Conservation (phyloP, 2,113 vertebrate species). For the Stigmatopora argus region DNA sequence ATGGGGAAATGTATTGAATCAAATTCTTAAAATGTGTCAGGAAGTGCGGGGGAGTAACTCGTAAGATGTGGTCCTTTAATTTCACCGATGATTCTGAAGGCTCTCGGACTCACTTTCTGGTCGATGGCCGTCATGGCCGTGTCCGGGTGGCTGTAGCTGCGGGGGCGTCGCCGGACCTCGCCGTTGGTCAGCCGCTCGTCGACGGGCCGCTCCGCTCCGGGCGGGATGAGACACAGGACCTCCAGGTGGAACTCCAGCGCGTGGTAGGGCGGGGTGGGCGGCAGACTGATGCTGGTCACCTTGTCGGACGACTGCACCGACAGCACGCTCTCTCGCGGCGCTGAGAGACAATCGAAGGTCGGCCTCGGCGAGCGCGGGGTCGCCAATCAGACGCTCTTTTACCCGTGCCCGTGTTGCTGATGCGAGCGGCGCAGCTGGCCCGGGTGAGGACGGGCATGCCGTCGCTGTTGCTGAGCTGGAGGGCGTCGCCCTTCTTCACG, state of each 20-base stretch:
- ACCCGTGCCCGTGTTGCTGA: conserved; percentile 76
- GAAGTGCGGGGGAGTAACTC: too few species aligned
- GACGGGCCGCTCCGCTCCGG: conserved; percentile 61
- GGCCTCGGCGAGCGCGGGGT: not conserved
- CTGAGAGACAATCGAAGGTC: conserved; percentile 62
- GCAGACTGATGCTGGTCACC: conserved; percentile 88
- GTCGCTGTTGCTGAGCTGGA: conserved; percentile 89
- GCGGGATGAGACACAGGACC: conserved; percentile 83
- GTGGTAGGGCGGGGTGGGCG: conserved; percentile 83
- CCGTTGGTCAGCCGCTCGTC: conserved; percentile 72
- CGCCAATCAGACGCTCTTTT: too few species aligned
- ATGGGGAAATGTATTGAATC: too few species aligned
- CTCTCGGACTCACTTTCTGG: conserved; percentile 83
- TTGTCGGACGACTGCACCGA: conserved; percentile 88
- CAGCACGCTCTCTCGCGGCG: conserved; percentile 69
- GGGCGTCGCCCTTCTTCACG: conserved; percentile 85
- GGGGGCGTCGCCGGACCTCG: conserved; percentile 71
- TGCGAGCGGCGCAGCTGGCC: conserved; percentile 71
- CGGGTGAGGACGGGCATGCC: conserved; percentile 83
- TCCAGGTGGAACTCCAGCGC: conserved; percentile 88
- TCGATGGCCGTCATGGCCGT: conserved; percentile 81
- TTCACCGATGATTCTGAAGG: too few species aligned
- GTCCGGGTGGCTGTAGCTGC: conserved; percentile 72
- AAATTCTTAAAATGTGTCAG: too few species aligned
- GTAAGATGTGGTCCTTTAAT: too few species aligned